Percentiles rank a stretch among this genome's conserved stretches.
Conservation (phyloP, 2,113 vertebrate genomes). For the Cavia porcellus region DNA sequence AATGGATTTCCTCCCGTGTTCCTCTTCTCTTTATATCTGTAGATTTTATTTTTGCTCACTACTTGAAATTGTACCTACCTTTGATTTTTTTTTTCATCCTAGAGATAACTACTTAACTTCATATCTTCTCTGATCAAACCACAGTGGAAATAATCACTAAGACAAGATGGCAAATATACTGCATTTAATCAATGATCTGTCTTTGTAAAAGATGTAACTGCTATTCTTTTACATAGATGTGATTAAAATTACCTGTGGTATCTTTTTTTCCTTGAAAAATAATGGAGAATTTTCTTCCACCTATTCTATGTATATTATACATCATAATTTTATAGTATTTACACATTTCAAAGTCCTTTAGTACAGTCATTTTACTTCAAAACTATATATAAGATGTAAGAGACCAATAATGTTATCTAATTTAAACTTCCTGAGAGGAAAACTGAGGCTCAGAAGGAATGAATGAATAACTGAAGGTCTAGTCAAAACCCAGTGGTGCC, state of each 20-base stretch:
- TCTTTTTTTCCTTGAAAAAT: neutral
- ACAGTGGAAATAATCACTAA: neutral
- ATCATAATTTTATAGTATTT: neutral
- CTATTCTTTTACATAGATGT: neutral
- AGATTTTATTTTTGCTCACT: conserved; percentile 59
- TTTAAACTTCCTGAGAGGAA: neutral
- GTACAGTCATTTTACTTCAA: neutral
- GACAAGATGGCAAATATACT: neutral
- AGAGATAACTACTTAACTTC: conserved; percentile 41
- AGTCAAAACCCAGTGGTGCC: neutral
- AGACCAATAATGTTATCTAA: neutral
- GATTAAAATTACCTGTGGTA: neutral
- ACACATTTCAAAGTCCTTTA: neutral
- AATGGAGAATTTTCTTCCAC: neutral
- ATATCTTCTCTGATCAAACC: conserved; percentile 36
- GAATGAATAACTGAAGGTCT: neutral
- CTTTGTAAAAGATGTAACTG: conserved; percentile 26
- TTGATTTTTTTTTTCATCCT: conserved; percentile 35
- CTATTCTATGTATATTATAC: neutral
- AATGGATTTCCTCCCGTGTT: conserved; percentile 67
- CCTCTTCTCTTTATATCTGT: conserved; percentile 26
- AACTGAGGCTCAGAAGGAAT: neutral
- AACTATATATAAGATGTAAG: neutral
- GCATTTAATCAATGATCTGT: conserved; percentile 27
- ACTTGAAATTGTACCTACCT: conserved; percentile 56